phyloP scores from a whole-genome alignment of 2,888 invertebrate genomes.

The Pristionchus japonicus region DNA sequence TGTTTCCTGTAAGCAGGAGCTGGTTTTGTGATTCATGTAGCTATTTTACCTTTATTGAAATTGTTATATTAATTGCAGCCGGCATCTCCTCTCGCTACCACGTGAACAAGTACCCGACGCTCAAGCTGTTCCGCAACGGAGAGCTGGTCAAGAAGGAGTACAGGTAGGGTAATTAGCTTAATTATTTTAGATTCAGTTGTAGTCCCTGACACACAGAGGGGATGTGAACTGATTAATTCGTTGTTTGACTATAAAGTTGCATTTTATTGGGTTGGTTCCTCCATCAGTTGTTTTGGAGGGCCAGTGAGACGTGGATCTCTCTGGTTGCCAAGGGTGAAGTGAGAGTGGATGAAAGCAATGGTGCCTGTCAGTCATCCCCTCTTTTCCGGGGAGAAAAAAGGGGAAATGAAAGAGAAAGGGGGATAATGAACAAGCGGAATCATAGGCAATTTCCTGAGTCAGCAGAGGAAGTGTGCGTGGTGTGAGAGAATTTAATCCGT shows the following conservation, averaged over 20 bases:
- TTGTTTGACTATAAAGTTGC: too few species aligned
- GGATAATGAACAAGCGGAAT: not conserved
- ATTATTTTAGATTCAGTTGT: constrained; percentile 7
- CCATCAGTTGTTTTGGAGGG: not conserved
- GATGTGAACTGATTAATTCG: too few species aligned
- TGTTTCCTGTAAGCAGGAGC: not conserved
- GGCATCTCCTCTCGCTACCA: constrained; percentile 90
- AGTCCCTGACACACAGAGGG: too few species aligned
- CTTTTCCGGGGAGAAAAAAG: not conserved
- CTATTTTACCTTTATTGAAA: not conserved
- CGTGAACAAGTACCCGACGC: constrained; percentile 96
- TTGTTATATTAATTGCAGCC: constrained; percentile 76
- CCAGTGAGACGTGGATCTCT: not conserved
- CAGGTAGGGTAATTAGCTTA: constrained; percentile 55
- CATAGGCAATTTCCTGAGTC: not conserved
- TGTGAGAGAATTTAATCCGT: not conserved
- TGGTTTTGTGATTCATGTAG: not conserved
- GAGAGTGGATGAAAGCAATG: not conserved
- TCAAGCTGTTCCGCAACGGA: constrained; percentile 86
- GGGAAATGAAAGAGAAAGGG: not conserved
- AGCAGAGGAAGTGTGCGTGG: not conserved
- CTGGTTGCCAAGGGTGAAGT: not conserved
- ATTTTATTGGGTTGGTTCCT: not conserved
- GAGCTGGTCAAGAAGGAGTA: constrained; percentile 78
- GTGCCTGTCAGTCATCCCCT: not conserved